A percentile compares a stretch with the other conserved stretches of the same genome.
These are phyloP conservation scores for Xenopus petersii DNA, from an alignment of 2,797 vertebrate genomes.

Conservation along the genomic window DNA sequence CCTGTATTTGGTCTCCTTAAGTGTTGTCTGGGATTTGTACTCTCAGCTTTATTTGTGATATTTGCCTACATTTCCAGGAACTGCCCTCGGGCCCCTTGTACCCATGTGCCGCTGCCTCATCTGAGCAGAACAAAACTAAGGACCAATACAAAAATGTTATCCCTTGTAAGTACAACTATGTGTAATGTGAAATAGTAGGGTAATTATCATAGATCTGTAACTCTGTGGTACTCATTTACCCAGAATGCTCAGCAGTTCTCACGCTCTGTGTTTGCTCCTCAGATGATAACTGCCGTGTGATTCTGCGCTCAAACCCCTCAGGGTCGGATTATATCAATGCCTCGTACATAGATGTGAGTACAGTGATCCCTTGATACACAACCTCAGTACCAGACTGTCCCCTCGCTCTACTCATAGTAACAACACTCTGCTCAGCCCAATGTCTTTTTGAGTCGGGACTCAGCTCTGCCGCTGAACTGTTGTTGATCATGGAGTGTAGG, in stretches of 20 bases:
- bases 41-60: too few species aligned
- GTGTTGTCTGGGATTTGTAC: too few species aligned
- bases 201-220: not conserved
- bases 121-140: constrained; percentile 5
- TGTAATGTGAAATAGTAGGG: not conserved
- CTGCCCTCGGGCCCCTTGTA: not conserved
- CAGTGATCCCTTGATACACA: too few species aligned
- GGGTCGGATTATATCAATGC: constrained; percentile 47
- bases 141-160: constrained; percentile 21
- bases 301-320: too few species aligned
- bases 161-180: constrained; percentile 15
- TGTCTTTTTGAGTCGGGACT: too few species aligned
- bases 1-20: too few species aligned
- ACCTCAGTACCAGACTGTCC: constrained; percentile 41
- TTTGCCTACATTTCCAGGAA: constrained; percentile 5
- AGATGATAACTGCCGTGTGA: constrained; percentile 54
- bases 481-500: too few species aligned
- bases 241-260: too few species aligned
- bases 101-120: not conserved
- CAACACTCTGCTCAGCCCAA: constrained; percentile 35
- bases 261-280: not conserved
- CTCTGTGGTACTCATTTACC: too few species aligned
- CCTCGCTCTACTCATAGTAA: constrained; percentile 58
- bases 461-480: too few species aligned
- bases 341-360: not conserved